These are phyloP conservation scores for Catajapyx aquilonaris DNA, from an alignment of 1,140 invertebrate genomes.

Conservation along the genomic window DNA sequence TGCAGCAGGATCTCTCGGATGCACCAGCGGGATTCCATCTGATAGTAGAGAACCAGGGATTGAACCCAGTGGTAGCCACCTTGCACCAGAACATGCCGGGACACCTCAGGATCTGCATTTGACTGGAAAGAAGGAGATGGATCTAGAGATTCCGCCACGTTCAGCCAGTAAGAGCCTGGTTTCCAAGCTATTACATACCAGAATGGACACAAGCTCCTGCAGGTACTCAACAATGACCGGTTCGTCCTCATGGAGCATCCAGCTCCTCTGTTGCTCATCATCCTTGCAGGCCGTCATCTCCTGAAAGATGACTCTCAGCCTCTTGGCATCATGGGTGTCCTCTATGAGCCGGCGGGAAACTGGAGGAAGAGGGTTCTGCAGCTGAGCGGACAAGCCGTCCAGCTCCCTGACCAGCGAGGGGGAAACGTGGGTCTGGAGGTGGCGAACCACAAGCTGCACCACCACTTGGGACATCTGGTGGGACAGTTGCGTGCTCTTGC, in stretches of 20 bases:
- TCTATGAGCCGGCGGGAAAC: constrained; percentile 35
- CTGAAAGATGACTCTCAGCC: constrained; percentile 54
- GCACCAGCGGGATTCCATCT: constrained; percentile 73
- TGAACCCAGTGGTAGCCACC: constrained; percentile 53
- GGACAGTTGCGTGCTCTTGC: constrained; percentile 61
- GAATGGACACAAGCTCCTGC: constrained; percentile 59
- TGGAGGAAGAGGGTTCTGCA: constrained; percentile 23
- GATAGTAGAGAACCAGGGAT: constrained; percentile 67
- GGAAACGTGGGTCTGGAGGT: constrained; percentile 4
- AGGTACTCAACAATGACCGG: constrained; percentile 60
- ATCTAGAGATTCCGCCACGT: not conserved
- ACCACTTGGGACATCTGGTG: constrained; percentile 70
- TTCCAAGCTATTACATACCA: constrained; percentile 31
- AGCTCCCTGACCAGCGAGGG: constrained; percentile 10
- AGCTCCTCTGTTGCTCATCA: constrained; percentile 79
- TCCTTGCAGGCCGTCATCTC: constrained; percentile 70
- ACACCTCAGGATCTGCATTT: constrained; percentile 64
- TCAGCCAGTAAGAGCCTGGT: not conserved
- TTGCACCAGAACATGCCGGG: constrained; percentile 47
- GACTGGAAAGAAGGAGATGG: constrained; percentile 32
- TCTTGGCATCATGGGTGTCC: constrained; percentile 51
- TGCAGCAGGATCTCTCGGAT: constrained; percentile 57
- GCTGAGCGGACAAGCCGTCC: constrained; percentile 4
- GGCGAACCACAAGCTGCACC: constrained; percentile 40
- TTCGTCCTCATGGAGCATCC: constrained; percentile 84